Percentiles rank a stretch among this genome's conserved stretches.
These are phyloP conservation scores for Globodera ellingtonae DNA, from an alignment of 1,140 invertebrate genomes.

Conservation along the genomic window DNA sequence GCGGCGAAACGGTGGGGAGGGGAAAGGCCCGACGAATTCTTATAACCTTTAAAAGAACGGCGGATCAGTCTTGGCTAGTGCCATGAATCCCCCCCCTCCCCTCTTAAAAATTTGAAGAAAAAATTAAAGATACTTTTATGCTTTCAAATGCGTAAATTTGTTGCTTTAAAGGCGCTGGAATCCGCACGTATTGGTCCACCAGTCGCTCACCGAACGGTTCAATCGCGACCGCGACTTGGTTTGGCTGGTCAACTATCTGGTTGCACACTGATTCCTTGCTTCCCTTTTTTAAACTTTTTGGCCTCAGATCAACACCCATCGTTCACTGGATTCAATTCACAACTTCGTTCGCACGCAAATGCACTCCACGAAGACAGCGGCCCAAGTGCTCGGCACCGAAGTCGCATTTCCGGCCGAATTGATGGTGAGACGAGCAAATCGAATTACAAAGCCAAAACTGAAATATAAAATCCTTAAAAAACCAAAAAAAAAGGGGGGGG, in stretches of 20 bases:
- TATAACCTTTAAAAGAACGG: neutral
- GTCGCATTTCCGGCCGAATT: slow-evolving; percentile 34
- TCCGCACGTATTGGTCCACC: slow-evolving; percentile 34
- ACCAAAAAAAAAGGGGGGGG: too few species aligned
- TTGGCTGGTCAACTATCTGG: slow-evolving; percentile 36
- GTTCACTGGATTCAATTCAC: slow-evolving; percentile 6
- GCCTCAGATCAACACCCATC: slow-evolving; percentile 23
- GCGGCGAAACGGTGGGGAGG: neutral
- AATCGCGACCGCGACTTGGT: slow-evolving; percentile 33
- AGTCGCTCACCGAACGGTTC: slow-evolving; percentile 27
- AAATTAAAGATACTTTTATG: too few species aligned
- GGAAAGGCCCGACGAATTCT: slow-evolving; percentile 1
- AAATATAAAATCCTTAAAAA: too few species aligned
- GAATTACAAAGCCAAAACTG: too few species aligned
- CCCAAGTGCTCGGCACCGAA: slow-evolving; percentile 33
- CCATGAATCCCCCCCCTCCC: neutral
- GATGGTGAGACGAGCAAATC: slow-evolving; percentile 7
- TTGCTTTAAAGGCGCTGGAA: slow-evolving; percentile 34
- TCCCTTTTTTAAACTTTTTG: too few species aligned
- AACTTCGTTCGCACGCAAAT: slow-evolving; percentile 19
- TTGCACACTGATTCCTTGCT: neutral
- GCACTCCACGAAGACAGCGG: slow-evolving; percentile 30
- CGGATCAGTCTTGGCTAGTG: neutral
- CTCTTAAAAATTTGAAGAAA: neutral
- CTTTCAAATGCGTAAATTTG: neutral